phyloP scores from a whole-genome alignment of 1,140 invertebrate species.

The Acromyrmex echinatior region DNA sequence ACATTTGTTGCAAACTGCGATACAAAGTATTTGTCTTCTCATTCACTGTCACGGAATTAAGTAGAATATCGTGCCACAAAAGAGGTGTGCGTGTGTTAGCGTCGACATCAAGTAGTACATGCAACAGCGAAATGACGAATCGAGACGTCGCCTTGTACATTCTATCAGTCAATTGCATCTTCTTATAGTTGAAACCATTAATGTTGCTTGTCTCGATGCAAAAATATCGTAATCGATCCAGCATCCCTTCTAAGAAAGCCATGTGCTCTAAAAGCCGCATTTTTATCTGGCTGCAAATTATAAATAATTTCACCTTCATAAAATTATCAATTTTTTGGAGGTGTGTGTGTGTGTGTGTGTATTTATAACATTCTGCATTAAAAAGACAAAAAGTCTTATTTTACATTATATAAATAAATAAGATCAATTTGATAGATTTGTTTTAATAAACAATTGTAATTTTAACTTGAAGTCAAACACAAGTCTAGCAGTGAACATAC shows the following conservation, averaged over 20 bases:
- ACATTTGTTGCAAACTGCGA: slow-evolving; percentile 82
- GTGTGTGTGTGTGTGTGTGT: too few relatives aligned
- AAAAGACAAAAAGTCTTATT: not conserved
- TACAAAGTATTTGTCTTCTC: slow-evolving; percentile 74
- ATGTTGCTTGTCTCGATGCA: slow-evolving; percentile 76
- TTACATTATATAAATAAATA: not conserved
- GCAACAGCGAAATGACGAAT: slow-evolving; percentile 79
- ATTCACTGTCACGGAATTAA: slow-evolving; percentile 78
- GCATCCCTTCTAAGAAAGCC: slow-evolving; percentile 92
- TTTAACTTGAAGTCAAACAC: not conserved
- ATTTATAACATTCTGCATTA: not conserved
- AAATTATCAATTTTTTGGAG: not conserved
- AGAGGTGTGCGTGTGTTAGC: slow-evolving; percentile 70
- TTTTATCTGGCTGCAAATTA: slow-evolving; percentile 85
- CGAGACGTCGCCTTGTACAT: slow-evolving; percentile 78
- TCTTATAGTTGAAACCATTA: slow-evolving; percentile 69
- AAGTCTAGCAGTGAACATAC: not conserved
- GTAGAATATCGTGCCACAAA: slow-evolving; percentile 84
- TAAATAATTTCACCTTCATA: not conserved
- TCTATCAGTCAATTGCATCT: slow-evolving; percentile 73
- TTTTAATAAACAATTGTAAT: not conserved
- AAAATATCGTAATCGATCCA: slow-evolving; percentile 90
- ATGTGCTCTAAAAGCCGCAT: slow-evolving; percentile 93
- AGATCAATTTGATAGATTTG: not conserved
- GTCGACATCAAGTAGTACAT: slow-evolving; percentile 75